Base-by-base conservation (phyloP, 2,113 vertebrate species). In the Octodon degus region DNA sequence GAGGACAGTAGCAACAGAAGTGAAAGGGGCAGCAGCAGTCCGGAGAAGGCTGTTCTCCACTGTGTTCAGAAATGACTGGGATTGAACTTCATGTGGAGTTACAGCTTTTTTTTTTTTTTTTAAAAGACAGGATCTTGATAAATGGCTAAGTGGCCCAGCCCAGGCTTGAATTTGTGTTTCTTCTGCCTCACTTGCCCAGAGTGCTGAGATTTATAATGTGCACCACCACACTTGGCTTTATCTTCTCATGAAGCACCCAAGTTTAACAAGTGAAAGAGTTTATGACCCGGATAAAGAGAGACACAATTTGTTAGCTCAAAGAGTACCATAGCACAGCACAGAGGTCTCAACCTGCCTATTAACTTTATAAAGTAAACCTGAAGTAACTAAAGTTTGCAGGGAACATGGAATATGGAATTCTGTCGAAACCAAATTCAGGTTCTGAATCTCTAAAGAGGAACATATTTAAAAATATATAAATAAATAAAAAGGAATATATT, bases 371-470 rank as follows among this genome's bases (percentile, higher is more conserved):
- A 65, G 60, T 92, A 93, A 95, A 88, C 32, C 17, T 30, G 27
- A 63, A 85, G 32, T 67, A 93, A 90, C 24, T 96, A 70, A 85
- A 92, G 67, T 37, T 67, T 86, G 84, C 86, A 94, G 55, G 37
- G 30, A 95, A 90, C 17, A 47, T 11, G 4, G 37, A 95, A 55
- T 89, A n/a, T n/a, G 16, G 62, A 74, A 11, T 86, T 85, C 50
- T 90, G 37, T 27, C 77, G 76, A 93, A 96, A 82, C 11, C 63
- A 95, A 87, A 60, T 34, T 93, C 53, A 95, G 50, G 10, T 20
- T 12, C 47, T 67, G 27, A 91, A 93, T 93, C 34, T 32, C 62
- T 65, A 1, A 87, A 85, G 81, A 77, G 27, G 37, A 92, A 84
- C 84, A 74, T 88, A 89, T n/a, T 60, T 50, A 10, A 50, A 50